Evolutionary conservation across 2,888 invertebrate species (phyloP), one percentile per base, ranked within the genome.

Genomic region (Leistus spinibarbis): DNA sequence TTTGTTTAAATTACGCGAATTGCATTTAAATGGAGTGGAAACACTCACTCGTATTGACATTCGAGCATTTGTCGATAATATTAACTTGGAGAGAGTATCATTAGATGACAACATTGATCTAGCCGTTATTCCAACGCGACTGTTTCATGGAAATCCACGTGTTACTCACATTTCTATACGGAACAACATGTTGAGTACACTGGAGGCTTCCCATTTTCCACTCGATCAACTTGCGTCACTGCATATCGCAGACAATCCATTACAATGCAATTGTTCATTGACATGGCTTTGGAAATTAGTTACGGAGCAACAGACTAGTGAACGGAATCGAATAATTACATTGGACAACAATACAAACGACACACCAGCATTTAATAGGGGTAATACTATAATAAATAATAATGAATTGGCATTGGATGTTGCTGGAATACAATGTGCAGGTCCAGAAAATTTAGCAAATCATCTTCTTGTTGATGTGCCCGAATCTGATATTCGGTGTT

Each of bases 231-330:
- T 96, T 79, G 89, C 91, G 82, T 90, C 90, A 76, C 87, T 96
- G 40, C 90, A 92, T 79, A 88, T 96, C 69, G 93, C 93, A 40
- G 94, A 94, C 27, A 95, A 96, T 86, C 95, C 95, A 0, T 88
- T 96, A 78, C 89, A 91, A 76, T 96, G 96, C 86, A 96, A 96
- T 85, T 96, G 96, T 83, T 95, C 95, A 68, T 86, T 96, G 76
- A 88, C 93, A 77, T 96, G 96, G 96, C 86, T 96, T 60, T 95
- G 95, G 94, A 92, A 92, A 82, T 87, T 95, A 63, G 88, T 88
- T 56, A 85, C 86, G 70, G 81, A 82, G 57, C 84, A 85, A 78
- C 81, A 81, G 76, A 78, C 76, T n/a, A n/a, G n/a, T n/a, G n/a
- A 76, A 86, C 86, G 80, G 86, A 87, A 81, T 81, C 85, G 4